Evolutionary conservation across 1,140 invertebrate species (phyloP).

Genomic region (Reticulitermes speratus): DNA sequence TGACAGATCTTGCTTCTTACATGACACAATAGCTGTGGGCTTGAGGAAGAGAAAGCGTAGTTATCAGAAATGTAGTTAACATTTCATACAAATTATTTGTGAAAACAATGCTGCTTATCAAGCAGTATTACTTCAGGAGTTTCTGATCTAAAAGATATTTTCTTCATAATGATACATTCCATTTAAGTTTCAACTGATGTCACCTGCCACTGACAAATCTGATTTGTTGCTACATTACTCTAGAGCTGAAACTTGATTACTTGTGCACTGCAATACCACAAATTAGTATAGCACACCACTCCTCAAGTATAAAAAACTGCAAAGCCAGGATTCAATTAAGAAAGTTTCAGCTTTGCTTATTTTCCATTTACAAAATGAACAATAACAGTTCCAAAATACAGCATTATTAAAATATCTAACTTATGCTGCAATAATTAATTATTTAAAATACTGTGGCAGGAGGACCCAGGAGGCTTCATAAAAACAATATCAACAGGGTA

Average conservation of each 20-base stretch:
- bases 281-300: not conserved
- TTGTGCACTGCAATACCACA: not conserved
- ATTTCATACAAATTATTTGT: not conserved
- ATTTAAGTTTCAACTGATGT: not conserved
- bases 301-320: not conserved
- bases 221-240: too few species aligned
- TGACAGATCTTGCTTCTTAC: not conserved
- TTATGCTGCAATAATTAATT: not conserved
- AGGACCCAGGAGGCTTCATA: not conserved
- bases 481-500: slow-evolving; percentile 4
- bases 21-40: not conserved
- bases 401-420: not conserved
- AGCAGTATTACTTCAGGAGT: not conserved
- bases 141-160: not conserved
- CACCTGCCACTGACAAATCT: too few species aligned
- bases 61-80: not conserved
- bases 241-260: not conserved
- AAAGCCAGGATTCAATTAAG: not conserved
- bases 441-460: not conserved
- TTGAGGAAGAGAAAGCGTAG: not conserved
- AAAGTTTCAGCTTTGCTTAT: not conserved
- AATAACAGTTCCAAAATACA: not conserved
- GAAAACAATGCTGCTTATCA: not conserved
- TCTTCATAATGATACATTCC: not conserved
- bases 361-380: not conserved